Percentiles rank a stretch among this genome's conserved stretches.
These are phyloP conservation scores for Eupeodes luniger DNA, from an alignment of 2,888 invertebrate genomes.

Conservation along the genomic window DNA sequence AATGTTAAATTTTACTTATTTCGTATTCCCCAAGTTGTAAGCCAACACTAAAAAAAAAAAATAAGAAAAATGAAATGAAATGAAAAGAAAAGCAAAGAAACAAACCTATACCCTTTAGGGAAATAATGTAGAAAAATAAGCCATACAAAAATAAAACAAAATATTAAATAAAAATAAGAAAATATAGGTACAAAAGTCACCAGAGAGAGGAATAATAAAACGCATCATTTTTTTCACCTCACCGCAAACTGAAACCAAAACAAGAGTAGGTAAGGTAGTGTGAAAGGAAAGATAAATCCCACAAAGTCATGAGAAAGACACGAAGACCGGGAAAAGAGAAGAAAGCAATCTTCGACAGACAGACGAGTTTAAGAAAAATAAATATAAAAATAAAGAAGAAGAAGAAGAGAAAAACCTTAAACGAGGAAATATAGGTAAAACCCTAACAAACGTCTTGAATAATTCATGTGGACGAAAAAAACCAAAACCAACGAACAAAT, in stretches of 20 bases:
- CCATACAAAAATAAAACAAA: background rate
- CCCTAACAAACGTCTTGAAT: slow-evolving; percentile 56
- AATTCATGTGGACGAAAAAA: slow-evolving; percentile 60
- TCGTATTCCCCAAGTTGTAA: slow-evolving; percentile 1
- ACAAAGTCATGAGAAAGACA: background rate
- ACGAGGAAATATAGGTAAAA: slow-evolving; percentile 4
- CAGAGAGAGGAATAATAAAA: slow-evolving; percentile 20
- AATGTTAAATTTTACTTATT: slow-evolving; percentile 34
- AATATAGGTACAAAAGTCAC: slow-evolving; percentile 11
- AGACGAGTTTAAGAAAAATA: slow-evolving; percentile 16
- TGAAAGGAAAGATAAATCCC: background rate
- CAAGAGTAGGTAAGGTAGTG: background rate
- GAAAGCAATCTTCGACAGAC: slow-evolving; percentile 29
- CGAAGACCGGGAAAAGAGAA: background rate
- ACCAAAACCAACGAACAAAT: slow-evolving; percentile 22
- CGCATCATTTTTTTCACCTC: background rate
- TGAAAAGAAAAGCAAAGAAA: background rate
- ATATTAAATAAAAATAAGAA: background rate
- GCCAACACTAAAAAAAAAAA: background rate
- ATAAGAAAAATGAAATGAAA: background rate
- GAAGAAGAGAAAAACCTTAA: slow-evolving; percentile 5
- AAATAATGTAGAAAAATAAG: slow-evolving; percentile 19
- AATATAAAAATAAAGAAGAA: background rate
- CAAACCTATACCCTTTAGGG: slow-evolving; percentile 23
- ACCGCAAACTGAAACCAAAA: background rate